Evolutionary conservation across 2,888 invertebrate genomes (phyloP).

Genomic region (Rotaria macrura): DNA sequence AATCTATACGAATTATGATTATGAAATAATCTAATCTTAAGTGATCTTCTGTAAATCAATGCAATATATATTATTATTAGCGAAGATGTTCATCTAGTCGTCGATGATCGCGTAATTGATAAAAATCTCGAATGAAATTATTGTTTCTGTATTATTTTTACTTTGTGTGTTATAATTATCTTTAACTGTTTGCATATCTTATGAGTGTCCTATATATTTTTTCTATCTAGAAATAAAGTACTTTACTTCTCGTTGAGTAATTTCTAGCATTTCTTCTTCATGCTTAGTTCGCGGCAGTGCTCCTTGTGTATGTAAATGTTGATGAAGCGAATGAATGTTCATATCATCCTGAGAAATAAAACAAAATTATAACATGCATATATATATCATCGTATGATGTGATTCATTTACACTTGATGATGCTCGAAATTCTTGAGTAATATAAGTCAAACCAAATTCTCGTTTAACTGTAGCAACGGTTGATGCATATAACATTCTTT

Average conservation of each 20-base stretch:
- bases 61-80: too few species aligned
- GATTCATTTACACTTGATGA: not conserved
- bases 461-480: constrained; percentile 90
- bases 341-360: constrained; percentile 61
- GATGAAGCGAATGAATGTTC: constrained; percentile 67
- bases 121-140: too few species aligned
- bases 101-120: too few species aligned
- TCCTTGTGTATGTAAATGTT: constrained; percentile 64
- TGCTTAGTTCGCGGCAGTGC: constrained; percentile 79
- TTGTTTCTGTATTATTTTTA: too few species aligned
- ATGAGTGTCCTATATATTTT: not conserved
- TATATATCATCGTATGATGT: too few species aligned
- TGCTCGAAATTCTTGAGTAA: constrained; percentile 69
- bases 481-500: constrained; percentile 91
- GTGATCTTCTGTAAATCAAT: too few species aligned
- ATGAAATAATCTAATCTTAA: too few species aligned
- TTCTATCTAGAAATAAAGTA: not conserved
- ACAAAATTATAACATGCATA: too few species aligned
- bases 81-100: too few species aligned
- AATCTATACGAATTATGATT: too few species aligned
- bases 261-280: constrained; percentile 54
- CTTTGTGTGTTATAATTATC: too few species aligned
- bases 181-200: too few species aligned
- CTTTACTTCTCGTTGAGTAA: constrained; percentile 26
- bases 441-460: constrained; percentile 84